These are phyloP conservation scores for Hemicordylus capensis DNA, from an alignment of 2,113 vertebrate species.

Conservation along the genomic window DNA sequence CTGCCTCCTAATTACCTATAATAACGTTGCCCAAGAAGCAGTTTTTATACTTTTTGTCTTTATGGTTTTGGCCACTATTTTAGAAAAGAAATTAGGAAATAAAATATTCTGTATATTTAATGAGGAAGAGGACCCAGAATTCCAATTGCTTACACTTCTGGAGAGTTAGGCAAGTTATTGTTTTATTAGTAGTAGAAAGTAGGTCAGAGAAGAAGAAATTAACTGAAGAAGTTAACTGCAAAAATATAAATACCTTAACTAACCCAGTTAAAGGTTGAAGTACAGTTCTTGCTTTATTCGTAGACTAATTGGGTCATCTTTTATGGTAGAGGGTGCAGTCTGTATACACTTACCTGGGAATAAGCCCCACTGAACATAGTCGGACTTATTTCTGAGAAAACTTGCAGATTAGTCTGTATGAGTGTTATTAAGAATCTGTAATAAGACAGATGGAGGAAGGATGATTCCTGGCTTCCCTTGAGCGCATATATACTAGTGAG, in stretches of 20 bases:
- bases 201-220: neutral
- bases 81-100: conserved; percentile 39
- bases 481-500: neutral
- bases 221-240: neutral
- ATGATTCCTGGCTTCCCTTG: neutral
- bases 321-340: neutral
- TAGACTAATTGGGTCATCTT: neutral
- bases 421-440: neutral
- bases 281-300: neutral
- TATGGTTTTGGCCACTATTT: neutral
- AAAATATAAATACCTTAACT: neutral
- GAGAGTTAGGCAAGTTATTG: fast-evolving
- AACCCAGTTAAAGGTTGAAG: neutral
- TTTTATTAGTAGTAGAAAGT: conserved; percentile 9
- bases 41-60: neutral
- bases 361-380: no score
- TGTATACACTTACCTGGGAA: no score
- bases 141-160: neutral
- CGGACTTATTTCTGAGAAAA: no score
- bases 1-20: neutral
- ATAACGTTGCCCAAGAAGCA: neutral
- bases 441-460: neutral
- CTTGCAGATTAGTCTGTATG: no score
- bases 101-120: conserved; percentile 2
- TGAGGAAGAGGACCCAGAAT: neutral